Conservation (phyloP, 2,797 vertebrate species). For the Bradypodion ventrale region DNA sequence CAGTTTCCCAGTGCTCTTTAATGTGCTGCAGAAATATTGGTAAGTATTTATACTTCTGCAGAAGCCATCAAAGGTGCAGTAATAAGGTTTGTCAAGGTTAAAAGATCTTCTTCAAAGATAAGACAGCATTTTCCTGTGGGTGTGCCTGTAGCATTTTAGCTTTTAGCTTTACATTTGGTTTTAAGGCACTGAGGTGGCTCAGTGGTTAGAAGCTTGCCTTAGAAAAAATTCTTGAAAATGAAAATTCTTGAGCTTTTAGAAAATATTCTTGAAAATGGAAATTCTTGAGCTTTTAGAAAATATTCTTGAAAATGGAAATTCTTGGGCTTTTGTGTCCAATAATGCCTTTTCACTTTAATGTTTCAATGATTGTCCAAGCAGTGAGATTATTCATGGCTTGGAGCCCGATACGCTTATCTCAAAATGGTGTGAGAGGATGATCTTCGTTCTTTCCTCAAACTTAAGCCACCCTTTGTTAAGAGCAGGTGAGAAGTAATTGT, state of each 20-base stretch:
- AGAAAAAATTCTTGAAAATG: background rate
- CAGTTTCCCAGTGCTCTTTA: constrained; percentile 32
- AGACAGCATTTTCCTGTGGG: rapidly evolving
- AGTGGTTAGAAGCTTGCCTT: background rate
- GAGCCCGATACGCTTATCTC: background rate
- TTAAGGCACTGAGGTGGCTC: background rate
- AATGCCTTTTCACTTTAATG: background rate
- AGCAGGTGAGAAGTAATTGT: background rate
- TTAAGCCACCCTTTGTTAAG: background rate
- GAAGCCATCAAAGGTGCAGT: background rate
- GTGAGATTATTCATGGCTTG: background rate
- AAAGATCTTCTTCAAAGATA: background rate
- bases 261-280: background rate
- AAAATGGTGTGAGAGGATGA: background rate
- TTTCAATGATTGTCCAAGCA: background rate
- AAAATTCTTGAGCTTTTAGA: too few relatives aligned
- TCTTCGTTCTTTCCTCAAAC: background rate
- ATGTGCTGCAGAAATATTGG: background rate
- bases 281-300: too few relatives aligned
- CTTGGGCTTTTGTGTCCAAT: background rate
- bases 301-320: background rate
- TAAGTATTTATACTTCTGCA: background rate
- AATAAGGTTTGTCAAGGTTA: background rate
- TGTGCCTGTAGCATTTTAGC: background rate
- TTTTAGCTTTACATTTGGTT: background rate